Conservation (phyloP, 2,888 invertebrate genomes). For the Selenia dentaria region DNA sequence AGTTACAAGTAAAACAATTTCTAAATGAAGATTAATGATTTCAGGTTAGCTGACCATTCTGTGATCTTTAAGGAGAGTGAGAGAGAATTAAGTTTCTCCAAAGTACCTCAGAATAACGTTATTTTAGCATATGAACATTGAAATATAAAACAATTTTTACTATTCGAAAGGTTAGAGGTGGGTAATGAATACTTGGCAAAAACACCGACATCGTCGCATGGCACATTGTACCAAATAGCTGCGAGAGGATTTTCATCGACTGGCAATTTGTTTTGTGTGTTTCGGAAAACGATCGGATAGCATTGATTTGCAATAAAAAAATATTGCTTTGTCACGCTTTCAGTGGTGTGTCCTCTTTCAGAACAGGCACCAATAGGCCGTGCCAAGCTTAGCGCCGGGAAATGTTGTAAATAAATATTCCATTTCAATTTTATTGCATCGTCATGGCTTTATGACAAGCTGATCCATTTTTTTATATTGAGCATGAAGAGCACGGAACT, state of each 20-base stretch:
- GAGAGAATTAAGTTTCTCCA: no score
- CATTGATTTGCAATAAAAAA: constrained; percentile 75
- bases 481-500: constrained; percentile 9
- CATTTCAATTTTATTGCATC: constrained; percentile 38
- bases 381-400: constrained; percentile 38
- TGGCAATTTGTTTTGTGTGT: constrained; percentile 65
- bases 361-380: constrained; percentile 42
- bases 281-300: constrained; percentile 59
- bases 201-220: constrained; percentile 37
- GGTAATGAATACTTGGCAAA: constrained; percentile 40
- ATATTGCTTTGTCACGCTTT: constrained; percentile 69
- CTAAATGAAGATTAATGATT: no score
- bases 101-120: no score
- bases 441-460: constrained; percentile 18
- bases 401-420: constrained; percentile 41
- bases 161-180: constrained; percentile 27
- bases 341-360: constrained; percentile 57
- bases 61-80: no score
- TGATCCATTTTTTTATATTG: constrained; percentile 26
- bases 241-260: constrained; percentile 51
- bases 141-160: no score
- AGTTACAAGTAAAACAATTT: no score
- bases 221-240: constrained; percentile 44
- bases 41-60: no score
- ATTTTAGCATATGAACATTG: no score